Percentiles rank a stretch among this genome's conserved stretches.
These are phyloP conservation scores for Sterna hirundo DNA, from an alignment of 2,113 vertebrate species.

Conservation along the genomic window DNA sequence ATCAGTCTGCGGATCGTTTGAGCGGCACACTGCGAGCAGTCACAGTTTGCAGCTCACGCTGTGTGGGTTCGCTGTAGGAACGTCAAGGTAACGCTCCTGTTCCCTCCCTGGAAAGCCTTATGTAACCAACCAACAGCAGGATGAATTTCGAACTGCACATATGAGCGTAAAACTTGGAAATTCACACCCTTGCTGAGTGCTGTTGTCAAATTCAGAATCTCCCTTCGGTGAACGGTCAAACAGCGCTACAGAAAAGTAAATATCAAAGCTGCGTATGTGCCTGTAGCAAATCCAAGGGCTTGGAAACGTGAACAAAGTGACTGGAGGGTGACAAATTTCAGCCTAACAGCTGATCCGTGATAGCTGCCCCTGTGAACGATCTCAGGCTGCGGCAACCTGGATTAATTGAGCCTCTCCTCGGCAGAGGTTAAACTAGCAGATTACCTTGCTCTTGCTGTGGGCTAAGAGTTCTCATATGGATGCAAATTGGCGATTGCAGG, in stretches of 20 bases:
- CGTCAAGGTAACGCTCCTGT: conserved; percentile 25
- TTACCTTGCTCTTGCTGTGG: background rate
- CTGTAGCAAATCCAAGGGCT: background rate
- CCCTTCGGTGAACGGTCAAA: background rate
- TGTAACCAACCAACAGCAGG: conserved; percentile 22
- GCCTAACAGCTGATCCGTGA: background rate
- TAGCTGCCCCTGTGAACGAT: background rate
- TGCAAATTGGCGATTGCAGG: background rate
- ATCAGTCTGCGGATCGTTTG: conserved; percentile 26
- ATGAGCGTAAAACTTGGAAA: background rate
- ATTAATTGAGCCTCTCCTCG: background rate
- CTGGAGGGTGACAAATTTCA: background rate
- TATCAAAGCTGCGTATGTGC: background rate
- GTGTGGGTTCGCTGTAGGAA: conserved; percentile 20
- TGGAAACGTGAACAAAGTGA: background rate
- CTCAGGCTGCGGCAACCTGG: background rate
- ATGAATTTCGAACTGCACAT: background rate
- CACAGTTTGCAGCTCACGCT: conserved; percentile 10
- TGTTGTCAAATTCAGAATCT: conserved; percentile 31
- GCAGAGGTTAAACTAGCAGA: background rate
- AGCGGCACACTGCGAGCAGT: background rate
- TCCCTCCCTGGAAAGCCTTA: conserved; percentile 40
- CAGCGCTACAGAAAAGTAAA: background rate
- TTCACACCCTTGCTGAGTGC: conserved; percentile 59
- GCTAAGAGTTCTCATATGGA: background rate